Evolutionary conservation across 2,888 invertebrate species (phyloP), one percentile per base, ranked within the genome.

Genomic region (Dicycla oo): DNA sequence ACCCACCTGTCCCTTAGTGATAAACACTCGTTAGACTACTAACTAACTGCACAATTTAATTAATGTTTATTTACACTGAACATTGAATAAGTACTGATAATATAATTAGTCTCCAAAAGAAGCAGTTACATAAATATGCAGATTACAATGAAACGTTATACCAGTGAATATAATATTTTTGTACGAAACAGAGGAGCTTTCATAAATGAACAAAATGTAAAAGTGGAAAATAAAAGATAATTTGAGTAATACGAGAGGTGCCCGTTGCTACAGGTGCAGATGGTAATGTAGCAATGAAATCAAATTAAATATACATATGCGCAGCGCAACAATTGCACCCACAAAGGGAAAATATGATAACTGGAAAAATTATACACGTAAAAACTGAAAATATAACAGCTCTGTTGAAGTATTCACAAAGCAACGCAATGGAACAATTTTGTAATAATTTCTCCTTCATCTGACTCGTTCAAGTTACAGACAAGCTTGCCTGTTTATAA

Each of bases 1-100:
- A 87, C 83, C 85, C 91, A 91, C 91, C 91, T 90, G 91, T 88
- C 88, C 85, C 84, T 77, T 75, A 34, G 78, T 69, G 86, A 88
- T 87, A 89, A 90, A 90, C 86, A 87, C 85, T 85, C 69, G 51
- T 80, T 58, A 73, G 73, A 64, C 71, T 82, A 69, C 74, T 61
- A 82, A 69, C 74, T 61, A 78, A 78, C 57, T 75, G 78, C 65
- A 74, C 73, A 75, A 85, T 84, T 83, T 84, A 86, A 84, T 83
- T 69, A 77, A 58, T 77, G 77, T 84, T 75, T 82, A 76, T 85
- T 81, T 78, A 71, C 75, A 49, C 61, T 65, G 43, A 57, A 64
- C 58, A 53, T 47, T 72, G n/a, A 64, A 67, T 49, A 57, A 75
- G 47, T 61, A 63, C 57, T 34, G 11, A 53, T 53, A 53, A 30